A percentile compares a stretch with the other conserved stretches of the same genome.
These are phyloP conservation scores for Clarias laeviceps DNA, from an alignment of 2,797 vertebrate genomes.

Conservation along the genomic window DNA sequence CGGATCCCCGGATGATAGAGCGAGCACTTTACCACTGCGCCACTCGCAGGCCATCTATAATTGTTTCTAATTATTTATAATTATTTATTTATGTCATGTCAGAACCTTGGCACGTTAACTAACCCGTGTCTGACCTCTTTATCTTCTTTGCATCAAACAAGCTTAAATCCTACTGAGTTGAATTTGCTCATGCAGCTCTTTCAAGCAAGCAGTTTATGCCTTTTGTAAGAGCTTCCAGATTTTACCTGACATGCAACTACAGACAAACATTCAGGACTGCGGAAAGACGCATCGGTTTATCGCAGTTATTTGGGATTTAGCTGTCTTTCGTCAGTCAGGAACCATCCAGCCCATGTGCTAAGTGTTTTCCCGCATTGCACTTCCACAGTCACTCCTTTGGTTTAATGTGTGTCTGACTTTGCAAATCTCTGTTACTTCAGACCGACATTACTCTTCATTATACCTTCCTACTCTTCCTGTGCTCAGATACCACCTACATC, in stretches of 20 bases:
- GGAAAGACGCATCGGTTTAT: constrained; percentile 9
- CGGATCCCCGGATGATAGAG: too few species aligned
- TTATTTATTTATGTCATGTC: neutral
- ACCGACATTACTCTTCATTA: constrained; percentile 14
- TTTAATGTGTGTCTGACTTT: neutral
- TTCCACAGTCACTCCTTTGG: neutral
- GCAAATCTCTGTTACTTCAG: neutral
- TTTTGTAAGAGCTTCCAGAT: constrained; percentile 14
- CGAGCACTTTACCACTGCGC: too few species aligned
- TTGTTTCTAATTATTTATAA: neutral
- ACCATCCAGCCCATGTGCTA: neutral
- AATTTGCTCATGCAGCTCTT: neutral
- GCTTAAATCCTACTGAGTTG: neutral
- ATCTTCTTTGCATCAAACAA: neutral
- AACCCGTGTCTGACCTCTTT: neutral
- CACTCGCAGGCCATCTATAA: too few species aligned
- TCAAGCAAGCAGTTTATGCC: neutral
- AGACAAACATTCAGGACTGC: neutral
- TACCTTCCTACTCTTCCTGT: neutral
- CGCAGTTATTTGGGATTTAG: neutral
- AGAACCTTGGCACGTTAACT: neutral
- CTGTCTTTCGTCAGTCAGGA: neutral
- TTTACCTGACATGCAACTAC: constrained; percentile 3
- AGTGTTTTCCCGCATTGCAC: neutral
- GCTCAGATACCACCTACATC: neutral